Evolutionary conservation across 2,797 vertebrate species (phyloP).

Genomic region (Acanthiza pusilla): DNA sequence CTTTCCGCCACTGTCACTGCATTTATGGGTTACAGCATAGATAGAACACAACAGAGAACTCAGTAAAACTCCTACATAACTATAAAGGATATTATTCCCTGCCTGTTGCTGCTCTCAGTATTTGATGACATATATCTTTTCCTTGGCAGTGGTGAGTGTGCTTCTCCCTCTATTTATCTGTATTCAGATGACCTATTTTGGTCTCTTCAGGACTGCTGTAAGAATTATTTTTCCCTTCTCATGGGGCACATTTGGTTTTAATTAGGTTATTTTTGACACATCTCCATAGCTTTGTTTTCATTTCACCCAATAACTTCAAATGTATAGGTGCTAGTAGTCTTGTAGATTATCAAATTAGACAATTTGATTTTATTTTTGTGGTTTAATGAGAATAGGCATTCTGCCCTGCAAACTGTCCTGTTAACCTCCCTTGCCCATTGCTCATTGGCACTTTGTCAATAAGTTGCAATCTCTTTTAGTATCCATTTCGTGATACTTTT

Average conservation of each 20-base stretch:
- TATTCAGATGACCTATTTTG: background rate
- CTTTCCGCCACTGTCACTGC: rapidly evolving
- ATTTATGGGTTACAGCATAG: background rate
- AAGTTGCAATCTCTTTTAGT: background rate
- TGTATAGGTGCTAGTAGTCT: background rate
- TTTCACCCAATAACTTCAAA: background rate
- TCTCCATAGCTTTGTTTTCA: background rate
- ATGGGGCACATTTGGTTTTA: background rate
- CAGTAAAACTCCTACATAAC: background rate
- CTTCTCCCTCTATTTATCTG: background rate
- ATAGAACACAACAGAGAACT: background rate
- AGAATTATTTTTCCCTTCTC: background rate
- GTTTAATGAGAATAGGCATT: background rate
- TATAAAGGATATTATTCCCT: background rate
- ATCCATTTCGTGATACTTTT: background rate
- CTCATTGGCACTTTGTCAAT: background rate
- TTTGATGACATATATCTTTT: background rate
- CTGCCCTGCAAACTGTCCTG: background rate
- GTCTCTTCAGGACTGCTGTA: background rate
- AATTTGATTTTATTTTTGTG: background rate
- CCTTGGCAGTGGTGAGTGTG: background rate
- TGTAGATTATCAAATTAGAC: background rate
- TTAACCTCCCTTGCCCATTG: background rate
- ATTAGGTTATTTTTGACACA: background rate
- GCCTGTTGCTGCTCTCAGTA: background rate